Evolutionary conservation across 2,113 vertebrate genomes (phyloP).

Genomic region (Pygathrix nemaeus): DNA sequence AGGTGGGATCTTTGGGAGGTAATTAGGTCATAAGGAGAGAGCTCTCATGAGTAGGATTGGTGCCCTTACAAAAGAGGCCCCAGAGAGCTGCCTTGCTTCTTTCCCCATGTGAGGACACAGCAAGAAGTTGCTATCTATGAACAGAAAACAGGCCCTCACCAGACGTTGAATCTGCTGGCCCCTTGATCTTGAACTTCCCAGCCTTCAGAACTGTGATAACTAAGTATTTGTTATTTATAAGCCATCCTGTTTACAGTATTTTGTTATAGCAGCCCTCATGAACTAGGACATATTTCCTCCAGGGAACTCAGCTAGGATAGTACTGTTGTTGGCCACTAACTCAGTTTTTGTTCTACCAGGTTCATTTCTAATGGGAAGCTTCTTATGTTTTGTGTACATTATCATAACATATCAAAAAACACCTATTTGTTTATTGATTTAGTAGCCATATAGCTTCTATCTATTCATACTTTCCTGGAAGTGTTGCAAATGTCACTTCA

Average conservation of each 20-base stretch:
- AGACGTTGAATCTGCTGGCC: not conserved
- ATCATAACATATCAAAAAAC: not conserved
- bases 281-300: not conserved
- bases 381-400: not conserved
- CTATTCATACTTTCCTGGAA: not conserved
- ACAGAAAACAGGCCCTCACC: not conserved
- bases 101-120: not conserved
- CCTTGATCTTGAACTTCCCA: not conserved
- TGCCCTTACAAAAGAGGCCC: not conserved
- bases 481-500: constrained; percentile 24
- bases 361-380: not conserved
- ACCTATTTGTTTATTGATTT: not conserved
- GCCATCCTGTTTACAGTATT: not conserved
- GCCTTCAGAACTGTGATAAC: not conserved
- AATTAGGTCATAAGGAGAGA: not conserved
- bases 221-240: not conserved
- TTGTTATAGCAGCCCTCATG: not conserved
- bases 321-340: not conserved
- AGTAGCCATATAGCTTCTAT: not conserved
- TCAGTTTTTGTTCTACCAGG: not conserved
- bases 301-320: not conserved
- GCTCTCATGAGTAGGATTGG: not conserved
- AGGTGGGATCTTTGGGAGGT: not conserved
- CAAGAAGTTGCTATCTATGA: not conserved
- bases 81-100: not conserved